A percentile compares a stretch with the other conserved stretches of the same genome.
phyloP scores from a whole-genome alignment of 2,113 vertebrate species.

The Cochlearius cochlearius region DNA sequence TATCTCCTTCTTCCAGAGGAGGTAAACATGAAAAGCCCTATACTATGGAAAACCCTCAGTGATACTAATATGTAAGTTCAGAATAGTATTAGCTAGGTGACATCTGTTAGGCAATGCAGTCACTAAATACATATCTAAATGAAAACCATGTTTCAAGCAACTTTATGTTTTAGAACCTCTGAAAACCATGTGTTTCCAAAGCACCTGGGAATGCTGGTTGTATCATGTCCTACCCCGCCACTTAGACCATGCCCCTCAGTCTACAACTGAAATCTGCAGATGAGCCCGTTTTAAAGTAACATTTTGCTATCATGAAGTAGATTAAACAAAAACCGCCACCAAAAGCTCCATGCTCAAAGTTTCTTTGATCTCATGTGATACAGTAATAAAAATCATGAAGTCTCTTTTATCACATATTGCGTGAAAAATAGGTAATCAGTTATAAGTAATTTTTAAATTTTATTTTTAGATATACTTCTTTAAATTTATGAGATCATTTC shows the following conservation, averaged over 20 bases:
- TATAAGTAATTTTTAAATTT: background rate
- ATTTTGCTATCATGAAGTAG: background rate
- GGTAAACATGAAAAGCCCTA: background rate
- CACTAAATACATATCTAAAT: background rate
- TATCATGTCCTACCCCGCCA: background rate
- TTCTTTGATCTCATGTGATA: background rate
- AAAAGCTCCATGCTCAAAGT: background rate
- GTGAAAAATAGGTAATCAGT: background rate
- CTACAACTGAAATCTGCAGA: background rate
- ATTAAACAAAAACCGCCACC: background rate
- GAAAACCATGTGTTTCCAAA: background rate
- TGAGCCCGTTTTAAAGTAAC: background rate
- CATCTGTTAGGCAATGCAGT: background rate
- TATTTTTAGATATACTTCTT: background rate
- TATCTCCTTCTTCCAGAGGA: background rate
- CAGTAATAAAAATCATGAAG: background rate
- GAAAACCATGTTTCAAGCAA: background rate
- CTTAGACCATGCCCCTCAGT: background rate
- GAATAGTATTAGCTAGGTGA: background rate
- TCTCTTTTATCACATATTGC: background rate
- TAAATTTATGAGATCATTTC: background rate
- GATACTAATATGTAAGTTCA: background rate
- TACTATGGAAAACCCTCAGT: background rate
- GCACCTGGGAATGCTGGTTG: background rate
- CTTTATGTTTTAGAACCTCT: background rate